These are phyloP conservation scores for Zygothrica quintamaculata DNA, from an alignment of 2,888 invertebrate genomes.

Conservation along the genomic window DNA sequence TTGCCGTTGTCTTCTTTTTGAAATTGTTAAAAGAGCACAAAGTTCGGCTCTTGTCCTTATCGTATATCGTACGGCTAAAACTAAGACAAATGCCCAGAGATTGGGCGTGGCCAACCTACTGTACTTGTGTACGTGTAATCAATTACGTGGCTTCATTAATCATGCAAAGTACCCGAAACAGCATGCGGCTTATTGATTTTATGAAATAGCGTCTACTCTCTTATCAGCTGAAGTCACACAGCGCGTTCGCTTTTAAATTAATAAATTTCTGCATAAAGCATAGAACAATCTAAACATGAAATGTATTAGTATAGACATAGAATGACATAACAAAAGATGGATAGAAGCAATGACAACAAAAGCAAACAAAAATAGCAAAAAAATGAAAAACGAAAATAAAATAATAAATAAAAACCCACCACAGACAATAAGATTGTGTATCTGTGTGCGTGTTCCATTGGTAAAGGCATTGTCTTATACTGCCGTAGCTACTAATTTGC, in stretches of 20 bases:
- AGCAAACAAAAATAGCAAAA: no score
- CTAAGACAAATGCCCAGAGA: neutral
- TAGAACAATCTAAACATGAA: conserved; percentile 26
- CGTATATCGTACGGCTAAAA: conserved; percentile 11
- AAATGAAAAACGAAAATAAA: conserved; percentile 1
- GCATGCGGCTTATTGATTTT: conserved; percentile 67
- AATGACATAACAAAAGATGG: conserved; percentile 1
- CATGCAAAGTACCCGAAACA: conserved; percentile 70
- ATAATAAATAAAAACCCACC: no score
- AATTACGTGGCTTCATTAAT: conserved; percentile 77
- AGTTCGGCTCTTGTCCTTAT: conserved; percentile 22
- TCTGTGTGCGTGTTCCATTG: conserved; percentile 19
- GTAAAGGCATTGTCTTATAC: conserved; percentile 56
- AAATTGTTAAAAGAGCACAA: conserved; percentile 49
- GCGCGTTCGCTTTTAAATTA: conserved; percentile 63
- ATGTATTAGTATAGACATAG: conserved; percentile 7
- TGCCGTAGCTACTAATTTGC: conserved; percentile 60
- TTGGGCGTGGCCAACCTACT: conserved; percentile 11
- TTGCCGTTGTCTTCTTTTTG: conserved; percentile 45
- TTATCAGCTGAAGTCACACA: conserved; percentile 66
- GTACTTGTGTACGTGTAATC: conserved; percentile 64
- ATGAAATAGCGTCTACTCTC: conserved; percentile 45
- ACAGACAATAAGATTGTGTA: conserved; percentile 12
- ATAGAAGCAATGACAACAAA: no score
- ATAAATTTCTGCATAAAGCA: conserved; percentile 51